Percentiles rank a stretch among this genome's conserved stretches.
Evolutionary conservation across 2,888 invertebrate genomes (phyloP).

Genomic region (Microctonus hyperodae): DNA sequence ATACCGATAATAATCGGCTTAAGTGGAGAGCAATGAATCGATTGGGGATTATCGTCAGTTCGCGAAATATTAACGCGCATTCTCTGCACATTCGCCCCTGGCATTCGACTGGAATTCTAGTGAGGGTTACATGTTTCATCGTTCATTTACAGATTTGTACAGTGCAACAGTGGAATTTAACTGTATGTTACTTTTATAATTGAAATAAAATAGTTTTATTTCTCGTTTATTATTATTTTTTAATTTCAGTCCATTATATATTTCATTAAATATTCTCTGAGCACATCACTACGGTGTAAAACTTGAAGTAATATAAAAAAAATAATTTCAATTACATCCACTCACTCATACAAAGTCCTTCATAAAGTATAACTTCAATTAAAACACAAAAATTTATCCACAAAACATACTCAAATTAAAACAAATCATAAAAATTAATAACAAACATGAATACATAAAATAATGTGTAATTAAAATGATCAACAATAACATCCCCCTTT

Average conservation of each 20-base stretch:
- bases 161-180: background rate
- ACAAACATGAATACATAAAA: background rate
- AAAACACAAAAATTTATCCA: too few relatives aligned
- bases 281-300: background rate
- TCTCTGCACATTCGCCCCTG: slow-evolving; percentile 29
- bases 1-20: slow-evolving; percentile 49
- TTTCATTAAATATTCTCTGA: too few relatives aligned
- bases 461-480: background rate
- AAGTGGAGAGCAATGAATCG: slow-evolving; percentile 47
- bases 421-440: too few relatives aligned
- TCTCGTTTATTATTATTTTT: background rate
- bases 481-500: background rate
- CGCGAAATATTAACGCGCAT: slow-evolving; percentile 34
- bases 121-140: slow-evolving; percentile 24
- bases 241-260: background rate
- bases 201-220: slow-evolving; percentile 13
- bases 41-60: slow-evolving; percentile 47
- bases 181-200: slow-evolving; percentile 7
- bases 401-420: too few relatives aligned
- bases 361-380: too few relatives aligned
- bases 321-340: background rate
- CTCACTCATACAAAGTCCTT: background rate
- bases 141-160: slow-evolving; percentile 43
- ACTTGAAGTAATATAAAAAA: background rate
- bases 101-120: slow-evolving; percentile 18